Evolutionary conservation across 2,797 vertebrate species (phyloP), one percentile per base, ranked within the genome.

Genomic region (Aplochiton taeniatus): DNA sequence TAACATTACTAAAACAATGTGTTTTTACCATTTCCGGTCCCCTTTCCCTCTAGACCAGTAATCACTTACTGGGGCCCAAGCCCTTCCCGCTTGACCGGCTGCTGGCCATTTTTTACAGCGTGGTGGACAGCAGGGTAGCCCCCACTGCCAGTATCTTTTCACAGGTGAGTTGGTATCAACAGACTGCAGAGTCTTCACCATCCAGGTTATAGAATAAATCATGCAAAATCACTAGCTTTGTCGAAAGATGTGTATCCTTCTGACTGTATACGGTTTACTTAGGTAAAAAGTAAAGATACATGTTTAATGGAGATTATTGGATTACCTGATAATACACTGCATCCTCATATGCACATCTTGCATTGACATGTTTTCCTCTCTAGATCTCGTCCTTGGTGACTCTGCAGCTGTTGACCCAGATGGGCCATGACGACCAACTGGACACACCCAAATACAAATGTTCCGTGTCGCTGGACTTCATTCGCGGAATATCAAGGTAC

Each of bases 101-200:
- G 72, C 87, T 99, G 59, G 98, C 97, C 49, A 96, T 99, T 82
- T 91, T 99, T 62, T 97, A 98, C 84, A 98, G 96, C 19, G 95
- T 99, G 48, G 96, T 99, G 82, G 97, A 99, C 88, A 96, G 91
- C 82, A 92, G 95, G 84, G 95, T 99, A 54, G 93, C 94, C 65
- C 96, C 97, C 17, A 95, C 94, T 8, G 96, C 96, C 85, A 96
- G 95, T 86, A 94, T 99, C 77, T 98, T 98, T 89, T 97, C 95
- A 14, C 97, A 99, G 96, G 97, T 99, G 71, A 87, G 90, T 68
- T 20, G 49, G 11, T 70, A 42, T 41, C 45, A 16, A 9, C 41
- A 11, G 6, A 16, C 48, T 47, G 19, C 6, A 6, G n/a, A n/a
- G 6, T 31, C 31, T 31, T 3, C 31, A 31, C 31, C 31, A 31